Evolutionary conservation across 2,888 invertebrate species (phyloP).

Genomic region (Poecilus cupreus): DNA sequence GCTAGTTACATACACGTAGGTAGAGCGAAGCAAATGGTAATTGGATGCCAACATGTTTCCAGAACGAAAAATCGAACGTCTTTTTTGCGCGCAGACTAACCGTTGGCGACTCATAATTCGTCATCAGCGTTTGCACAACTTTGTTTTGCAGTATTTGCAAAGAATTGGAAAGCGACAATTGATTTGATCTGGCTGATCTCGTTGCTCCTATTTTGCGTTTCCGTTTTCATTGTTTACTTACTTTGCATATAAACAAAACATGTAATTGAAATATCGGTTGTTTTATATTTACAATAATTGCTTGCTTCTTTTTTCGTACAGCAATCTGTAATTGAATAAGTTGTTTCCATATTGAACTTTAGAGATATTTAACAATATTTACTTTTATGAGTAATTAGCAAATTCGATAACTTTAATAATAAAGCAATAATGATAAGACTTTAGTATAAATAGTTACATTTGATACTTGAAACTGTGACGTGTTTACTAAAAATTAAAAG

Average conservation of each 20-base stretch:
- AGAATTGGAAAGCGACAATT: slow-evolving; percentile 4
- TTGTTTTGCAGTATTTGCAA: neutral
- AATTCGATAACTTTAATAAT: neutral
- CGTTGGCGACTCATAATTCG: slow-evolving; percentile 35
- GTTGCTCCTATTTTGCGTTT: slow-evolving; percentile 11
- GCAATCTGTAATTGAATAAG: neutral
- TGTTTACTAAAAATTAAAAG: neutral
- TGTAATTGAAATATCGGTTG: neutral
- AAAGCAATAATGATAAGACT: slow-evolving; percentile 4
- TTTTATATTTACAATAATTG: too few species aligned
- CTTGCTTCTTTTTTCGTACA: neutral
- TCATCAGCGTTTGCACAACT: slow-evolving; percentile 10
- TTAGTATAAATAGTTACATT: neutral
- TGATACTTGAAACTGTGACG: neutral
- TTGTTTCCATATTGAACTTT: too few species aligned
- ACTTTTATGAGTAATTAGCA: neutral
- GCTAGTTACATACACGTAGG: slow-evolving; percentile 35
- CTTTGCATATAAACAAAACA: slow-evolving; percentile 10
- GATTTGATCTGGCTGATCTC: slow-evolving; percentile 21
- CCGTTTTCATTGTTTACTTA: slow-evolving; percentile 37
- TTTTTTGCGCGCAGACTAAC: slow-evolving; percentile 19
- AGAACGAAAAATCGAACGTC: slow-evolving; percentile 37
- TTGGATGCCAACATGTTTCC: slow-evolving; percentile 52
- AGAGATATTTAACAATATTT: too few species aligned
- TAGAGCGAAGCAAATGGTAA: slow-evolving; percentile 54